A percentile compares a stretch with the other conserved stretches of the same genome.
Evolutionary conservation across 2,113 vertebrate genomes (phyloP).

Genomic region (Calyptomena viridis): DNA sequence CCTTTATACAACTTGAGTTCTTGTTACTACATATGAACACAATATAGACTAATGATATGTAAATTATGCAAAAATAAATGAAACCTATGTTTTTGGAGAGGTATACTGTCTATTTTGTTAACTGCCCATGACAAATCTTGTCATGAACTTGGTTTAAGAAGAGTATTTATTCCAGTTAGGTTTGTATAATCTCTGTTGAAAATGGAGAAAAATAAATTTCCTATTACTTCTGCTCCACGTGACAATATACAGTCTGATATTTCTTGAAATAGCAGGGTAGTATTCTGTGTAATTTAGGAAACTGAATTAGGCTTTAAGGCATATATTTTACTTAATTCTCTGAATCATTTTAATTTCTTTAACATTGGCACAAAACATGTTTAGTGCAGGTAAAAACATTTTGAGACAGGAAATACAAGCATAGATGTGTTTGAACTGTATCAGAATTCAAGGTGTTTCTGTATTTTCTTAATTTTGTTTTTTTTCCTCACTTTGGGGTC

Average conservation of each 20-base stretch:
- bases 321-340: neutral
- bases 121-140: neutral
- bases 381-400: neutral
- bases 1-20: neutral
- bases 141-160: neutral
- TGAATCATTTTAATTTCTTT: neutral
- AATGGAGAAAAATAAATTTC: neutral
- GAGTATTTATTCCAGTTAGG: neutral
- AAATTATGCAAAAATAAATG: conserved; percentile 3
- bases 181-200: neutral
- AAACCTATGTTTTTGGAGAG: neutral
- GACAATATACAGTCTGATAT: neutral
- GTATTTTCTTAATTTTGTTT: neutral
- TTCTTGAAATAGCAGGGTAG: neutral
- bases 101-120: neutral
- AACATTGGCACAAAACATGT: neutral
- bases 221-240: neutral
- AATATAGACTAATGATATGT: neutral
- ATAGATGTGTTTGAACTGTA: neutral
- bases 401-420: neutral
- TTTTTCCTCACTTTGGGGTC: neutral
- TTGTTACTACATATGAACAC: neutral
- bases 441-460: neutral
- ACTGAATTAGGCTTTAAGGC: neutral
- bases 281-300: neutral